These are phyloP conservation scores for Boloria selene DNA, from an alignment of 2,888 invertebrate genomes.

Conservation along the genomic window DNA sequence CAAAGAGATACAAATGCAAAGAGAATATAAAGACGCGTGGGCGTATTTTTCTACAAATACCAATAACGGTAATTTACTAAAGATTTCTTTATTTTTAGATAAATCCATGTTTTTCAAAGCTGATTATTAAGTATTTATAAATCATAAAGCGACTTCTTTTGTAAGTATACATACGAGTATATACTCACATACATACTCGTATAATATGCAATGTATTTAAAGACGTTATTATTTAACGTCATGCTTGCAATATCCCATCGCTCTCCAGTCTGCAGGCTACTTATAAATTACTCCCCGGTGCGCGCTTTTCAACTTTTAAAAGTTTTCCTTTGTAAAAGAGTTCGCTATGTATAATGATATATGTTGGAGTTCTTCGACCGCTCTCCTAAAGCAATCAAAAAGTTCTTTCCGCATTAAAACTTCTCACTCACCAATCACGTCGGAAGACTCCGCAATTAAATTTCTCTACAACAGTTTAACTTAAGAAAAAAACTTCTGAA, in stretches of 20 bases:
- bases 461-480: conserved; percentile 21
- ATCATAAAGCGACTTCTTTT: too few species aligned
- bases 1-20: too few species aligned
- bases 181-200: too few species aligned
- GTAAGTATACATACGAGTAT: too few species aligned
- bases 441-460: conserved; percentile 29
- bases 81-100: too few species aligned
- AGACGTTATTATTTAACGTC: neutral
- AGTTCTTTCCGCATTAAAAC: conserved; percentile 28
- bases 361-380: conserved; percentile 19
- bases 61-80: too few species aligned
- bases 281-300: conserved; percentile 21
- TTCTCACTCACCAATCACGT: conserved; percentile 27
- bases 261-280: neutral
- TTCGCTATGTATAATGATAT: conserved; percentile 28
- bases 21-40: too few species aligned
- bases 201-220: too few species aligned
- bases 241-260: neutral
- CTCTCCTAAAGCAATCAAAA: conserved; percentile 30
- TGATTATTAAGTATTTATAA: too few species aligned
- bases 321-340: conserved; percentile 25
- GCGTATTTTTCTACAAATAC: too few species aligned
- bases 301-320: conserved; percentile 24
- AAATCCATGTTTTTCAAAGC: too few species aligned
- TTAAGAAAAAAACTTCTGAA: conserved; percentile 12